phyloP scores from a whole-genome alignment of 2,797 vertebrate species.

The Sebastes itinus region DNA sequence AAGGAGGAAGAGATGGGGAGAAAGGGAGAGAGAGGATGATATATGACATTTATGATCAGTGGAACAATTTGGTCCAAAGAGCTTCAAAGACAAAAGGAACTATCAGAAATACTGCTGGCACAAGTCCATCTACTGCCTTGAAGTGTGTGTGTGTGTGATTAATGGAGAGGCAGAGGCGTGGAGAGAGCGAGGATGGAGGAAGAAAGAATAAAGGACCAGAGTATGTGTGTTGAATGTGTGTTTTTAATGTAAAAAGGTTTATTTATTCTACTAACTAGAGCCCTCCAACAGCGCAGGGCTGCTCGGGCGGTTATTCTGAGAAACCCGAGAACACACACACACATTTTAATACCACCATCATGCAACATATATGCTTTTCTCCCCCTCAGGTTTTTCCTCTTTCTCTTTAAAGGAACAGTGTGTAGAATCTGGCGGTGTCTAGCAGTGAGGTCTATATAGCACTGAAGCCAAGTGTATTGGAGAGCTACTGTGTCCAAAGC shows the following conservation, averaged over 20 bases:
- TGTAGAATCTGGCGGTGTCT: no score
- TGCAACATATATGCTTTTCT: background rate
- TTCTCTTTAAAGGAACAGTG: background rate
- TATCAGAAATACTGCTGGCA: slow-evolving; percentile 58
- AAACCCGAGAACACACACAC: slow-evolving; percentile 10
- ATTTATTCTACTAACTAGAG: background rate
- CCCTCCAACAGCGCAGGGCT: slow-evolving; percentile 12
- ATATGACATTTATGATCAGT: slow-evolving; percentile 79
- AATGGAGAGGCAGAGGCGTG: slow-evolving; percentile 28
- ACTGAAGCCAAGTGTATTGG: no score
- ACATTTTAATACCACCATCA: background rate
- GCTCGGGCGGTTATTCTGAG: slow-evolving; percentile 10
- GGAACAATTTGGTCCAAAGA: slow-evolving; percentile 71
- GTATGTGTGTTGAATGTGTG: slow-evolving; percentile 13
- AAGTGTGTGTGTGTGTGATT: slow-evolving; percentile 31
- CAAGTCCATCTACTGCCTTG: slow-evolving; percentile 34
- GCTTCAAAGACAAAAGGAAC: slow-evolving; percentile 75
- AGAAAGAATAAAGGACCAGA: background rate
- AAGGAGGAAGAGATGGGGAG: slow-evolving; percentile 46
- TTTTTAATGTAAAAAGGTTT: slow-evolving; percentile 47
- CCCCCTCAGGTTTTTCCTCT: background rate
- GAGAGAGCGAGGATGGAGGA: background rate
- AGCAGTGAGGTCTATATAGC: no score
- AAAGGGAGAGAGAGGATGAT: slow-evolving; percentile 54
- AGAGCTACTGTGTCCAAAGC: no score